Base-by-base conservation (phyloP, 2,888 invertebrate genomes). In the Scaptomyza cyrtandrae region DNA sequence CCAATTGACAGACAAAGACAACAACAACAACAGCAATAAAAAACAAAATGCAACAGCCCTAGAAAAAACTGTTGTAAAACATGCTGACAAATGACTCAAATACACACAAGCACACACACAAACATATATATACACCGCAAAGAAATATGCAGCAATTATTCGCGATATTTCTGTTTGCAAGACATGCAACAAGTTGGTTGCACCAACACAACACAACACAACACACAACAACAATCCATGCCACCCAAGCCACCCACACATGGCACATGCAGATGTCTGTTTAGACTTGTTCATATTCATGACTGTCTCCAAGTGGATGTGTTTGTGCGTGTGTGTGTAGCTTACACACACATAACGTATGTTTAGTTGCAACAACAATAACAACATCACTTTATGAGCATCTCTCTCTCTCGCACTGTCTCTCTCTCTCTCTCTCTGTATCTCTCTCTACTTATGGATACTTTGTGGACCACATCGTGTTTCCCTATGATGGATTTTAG, bases 61-160 rank as follows among this genome's bases (percentile, higher is more conserved):
- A 57, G 62, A 66, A 59, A 59, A 66, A 54, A 59, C 33, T 64
- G 71, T 46, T 74, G 65, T 71, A 58, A 66, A 66, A 54, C 54
- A 66, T 16, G 66, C 72, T 75, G 66, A 71, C 71, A 74, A 74
- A 74, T 75, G 64, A 54, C 61, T 31, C 16, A 31, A 45, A 29
- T 43, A 24, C 50, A 52, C 46, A 43, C 45, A 50, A 52, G 41
- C 29, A 44, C 35, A 63, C 19, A 41, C 35, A 48, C 14, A 33
- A 13, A 46, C 13, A 48, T 1, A 35, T 49, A 24, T 7, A 67
- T 19, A 67, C 24, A 59, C 43, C 31, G 49, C 71, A 52, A 48
- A 57, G 70, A 80, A 70, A 86, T 83, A 73, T 80, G 75, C 73
- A 64, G 71, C 85, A 82, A 86, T 81, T 82, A 82, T 86, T 75